Evolutionary conservation across 2,797 vertebrate genomes (phyloP).

Genomic region (Steatocranus sp.): DNA sequence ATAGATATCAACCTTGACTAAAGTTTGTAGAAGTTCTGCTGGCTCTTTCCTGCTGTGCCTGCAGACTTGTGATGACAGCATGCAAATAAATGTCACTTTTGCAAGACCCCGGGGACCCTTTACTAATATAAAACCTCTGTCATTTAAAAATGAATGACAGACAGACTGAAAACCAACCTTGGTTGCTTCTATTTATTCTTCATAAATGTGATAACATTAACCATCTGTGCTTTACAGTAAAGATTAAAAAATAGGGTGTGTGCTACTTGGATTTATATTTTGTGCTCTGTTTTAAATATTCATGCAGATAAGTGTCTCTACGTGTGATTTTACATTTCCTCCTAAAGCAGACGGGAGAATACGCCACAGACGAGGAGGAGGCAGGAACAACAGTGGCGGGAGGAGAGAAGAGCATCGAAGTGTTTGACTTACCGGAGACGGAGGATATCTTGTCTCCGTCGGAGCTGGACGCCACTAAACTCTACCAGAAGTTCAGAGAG

Average conservation of each 20-base stretch:
- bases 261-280: background rate
- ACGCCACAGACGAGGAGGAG: conserved; percentile 96
- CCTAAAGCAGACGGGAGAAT: conserved; percentile 89
- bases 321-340: background rate
- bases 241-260: background rate
- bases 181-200: background rate
- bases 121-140: background rate
- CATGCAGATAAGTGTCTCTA: background rate
- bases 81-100: background rate
- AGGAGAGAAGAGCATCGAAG: conserved; percentile 90
- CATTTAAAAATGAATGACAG: background rate
- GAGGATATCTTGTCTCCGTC: conserved; percentile 93
- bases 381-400: conserved; percentile 77
- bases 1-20: background rate
- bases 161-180: background rate
- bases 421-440: conserved; percentile 94
- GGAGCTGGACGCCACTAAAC: conserved; percentile 89
- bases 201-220: background rate
- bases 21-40: background rate
- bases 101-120: background rate
- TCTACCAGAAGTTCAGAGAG: conserved; percentile 98
- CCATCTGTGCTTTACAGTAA: background rate
- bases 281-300: background rate
- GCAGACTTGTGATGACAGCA: background rate
- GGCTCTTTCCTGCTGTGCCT: background rate